Evolutionary conservation across 2,797 vertebrate genomes (phyloP).

Genomic region (Dermochelys coriacea): DNA sequence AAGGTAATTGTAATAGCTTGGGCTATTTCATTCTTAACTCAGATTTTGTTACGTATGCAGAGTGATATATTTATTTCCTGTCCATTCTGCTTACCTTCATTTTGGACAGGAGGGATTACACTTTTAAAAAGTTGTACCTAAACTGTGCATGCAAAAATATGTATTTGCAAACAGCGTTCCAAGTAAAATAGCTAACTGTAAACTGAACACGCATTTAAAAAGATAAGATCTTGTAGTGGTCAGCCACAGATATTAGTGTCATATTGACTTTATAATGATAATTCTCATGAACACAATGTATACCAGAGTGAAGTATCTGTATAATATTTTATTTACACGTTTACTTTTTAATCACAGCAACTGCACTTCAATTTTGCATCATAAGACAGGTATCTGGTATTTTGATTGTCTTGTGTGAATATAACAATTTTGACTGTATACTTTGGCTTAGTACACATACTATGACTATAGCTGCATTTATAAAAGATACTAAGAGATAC

Average conservation of each 20-base stretch:
- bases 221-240: background rate
- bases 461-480: background rate
- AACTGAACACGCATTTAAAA: background rate
- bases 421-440: background rate
- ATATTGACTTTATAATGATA: background rate
- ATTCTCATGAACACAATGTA: background rate
- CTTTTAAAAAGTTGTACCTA: background rate
- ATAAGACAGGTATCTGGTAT: conserved; percentile 14
- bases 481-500: background rate
- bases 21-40: background rate
- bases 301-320: background rate
- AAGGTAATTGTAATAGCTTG: background rate
- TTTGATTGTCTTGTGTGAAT: background rate
- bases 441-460: background rate
- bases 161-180: background rate
- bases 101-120: background rate
- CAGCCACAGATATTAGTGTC: background rate
- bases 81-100: background rate
- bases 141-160: background rate
- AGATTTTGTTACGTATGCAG: background rate
- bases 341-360: background rate
- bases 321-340: background rate
- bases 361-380: conserved; percentile 37
- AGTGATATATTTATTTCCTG: background rate
- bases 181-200: background rate